Base-by-base conservation (phyloP, 2,888 invertebrate species). In the Chelonus formosanus region DNA sequence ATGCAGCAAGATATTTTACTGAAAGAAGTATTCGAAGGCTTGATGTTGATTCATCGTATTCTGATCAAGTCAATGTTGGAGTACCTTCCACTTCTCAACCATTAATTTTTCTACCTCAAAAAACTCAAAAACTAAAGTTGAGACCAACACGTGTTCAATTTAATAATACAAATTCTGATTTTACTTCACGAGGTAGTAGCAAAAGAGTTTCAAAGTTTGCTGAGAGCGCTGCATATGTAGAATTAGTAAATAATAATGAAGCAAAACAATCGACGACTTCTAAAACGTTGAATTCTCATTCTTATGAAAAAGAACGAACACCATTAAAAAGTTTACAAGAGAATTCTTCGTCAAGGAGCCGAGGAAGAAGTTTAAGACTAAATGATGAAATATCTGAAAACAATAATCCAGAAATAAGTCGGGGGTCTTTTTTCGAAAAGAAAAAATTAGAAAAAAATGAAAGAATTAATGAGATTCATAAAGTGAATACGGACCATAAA, bases 31-130 rank as follows among this genome's bases (percentile, higher is more conserved):
- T 43, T 44, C 58, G 63, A 60, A 71, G 35, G 63, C 70, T 55
- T 3, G 78, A 79, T 4, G 47, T 64, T 8, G 40, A 70, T 1
- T 40, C 74, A 0, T 72, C 74, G 0, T 77, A 72, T 7, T 77
- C 77, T 0, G 80, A 80, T 58, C 78, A 74, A 43, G 68, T 78
- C n/a, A 75, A 75, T 36, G 72, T 79, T 2, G 75, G 80, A 32
- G 58, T 77, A 53, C 75, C 80, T 3, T 44, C 77, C 6, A 52
- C 55, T 3, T 64, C 69, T 0, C 74, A 71, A 0, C 47, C 62
- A 3, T 70, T 71, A 0, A 56, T 53, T 43, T 44, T 2, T 60
- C 63, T 10, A 48, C 48, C n/a, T 55, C 48, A 56, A 34, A 31
- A 58, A 55, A 61, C 45, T 5, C 48, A 20, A 66, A 3, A 7